Conservation (phyloP, 1,140 invertebrate species). For the Drosophila burlai region DNA sequence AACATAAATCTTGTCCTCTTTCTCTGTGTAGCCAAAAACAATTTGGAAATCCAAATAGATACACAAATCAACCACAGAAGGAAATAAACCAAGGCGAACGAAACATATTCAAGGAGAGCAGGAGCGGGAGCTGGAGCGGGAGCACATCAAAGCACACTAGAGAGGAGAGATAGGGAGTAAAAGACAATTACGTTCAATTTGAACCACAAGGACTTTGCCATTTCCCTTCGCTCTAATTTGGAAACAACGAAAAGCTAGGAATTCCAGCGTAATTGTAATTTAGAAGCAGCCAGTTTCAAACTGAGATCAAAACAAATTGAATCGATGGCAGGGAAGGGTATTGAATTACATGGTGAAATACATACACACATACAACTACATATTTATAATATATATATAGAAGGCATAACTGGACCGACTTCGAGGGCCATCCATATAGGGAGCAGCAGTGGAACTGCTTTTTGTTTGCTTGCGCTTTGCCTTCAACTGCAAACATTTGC, state of each 20-base stretch:
- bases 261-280: conserved; percentile 74
- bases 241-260: conserved; percentile 42
- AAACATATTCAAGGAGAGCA: conserved; percentile 28
- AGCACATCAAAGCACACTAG: conserved; percentile 26
- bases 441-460: conserved; percentile 48
- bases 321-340: conserved; percentile 37
- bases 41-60: conserved; percentile 51
- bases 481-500: conserved; percentile 66
- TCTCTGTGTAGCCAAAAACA: conserved; percentile 23
- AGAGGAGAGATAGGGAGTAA: conserved; percentile 7
- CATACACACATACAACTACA: not conserved
- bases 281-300: conserved; percentile 52
- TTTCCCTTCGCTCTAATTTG: conserved; percentile 14
- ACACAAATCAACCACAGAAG: conserved; percentile 62
- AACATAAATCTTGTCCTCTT: not conserved
- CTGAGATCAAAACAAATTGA: conserved; percentile 59
- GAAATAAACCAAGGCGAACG: conserved; percentile 33
- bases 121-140: not conserved
- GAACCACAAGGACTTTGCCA: conserved; percentile 41
- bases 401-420: conserved; percentile 41
- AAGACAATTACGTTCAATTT: conserved; percentile 73
- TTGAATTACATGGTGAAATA: conserved; percentile 48
- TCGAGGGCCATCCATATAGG: conserved; percentile 72
- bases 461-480: conserved; percentile 62
- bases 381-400: conserved; percentile 11